These are phyloP conservation scores for Uropsilus gracilis DNA, from an alignment of 2,113 vertebrate genomes.

Conservation along the genomic window DNA sequence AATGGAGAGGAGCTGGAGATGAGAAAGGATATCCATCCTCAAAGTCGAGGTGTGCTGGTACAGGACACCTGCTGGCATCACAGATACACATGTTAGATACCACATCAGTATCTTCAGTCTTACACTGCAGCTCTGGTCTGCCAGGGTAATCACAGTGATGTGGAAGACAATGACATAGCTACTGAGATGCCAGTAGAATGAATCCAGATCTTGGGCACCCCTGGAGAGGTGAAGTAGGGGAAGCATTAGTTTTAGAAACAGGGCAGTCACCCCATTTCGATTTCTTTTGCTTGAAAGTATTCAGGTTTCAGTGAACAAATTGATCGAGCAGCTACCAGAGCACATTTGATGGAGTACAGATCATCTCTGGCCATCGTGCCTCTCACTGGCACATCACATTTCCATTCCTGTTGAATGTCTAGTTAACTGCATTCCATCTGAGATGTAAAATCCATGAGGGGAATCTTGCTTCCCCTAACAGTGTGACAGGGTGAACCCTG, in stretches of 20 bases:
- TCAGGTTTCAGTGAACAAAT: neutral
- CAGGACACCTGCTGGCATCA: neutral
- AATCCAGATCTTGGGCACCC: neutral
- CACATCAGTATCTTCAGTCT: neutral
- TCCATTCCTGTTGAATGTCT: neutral
- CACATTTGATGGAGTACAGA: neutral
- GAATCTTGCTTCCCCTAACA: neutral
- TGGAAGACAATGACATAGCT: neutral
- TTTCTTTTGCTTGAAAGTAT: neutral
- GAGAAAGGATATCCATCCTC: neutral
- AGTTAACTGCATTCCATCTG: neutral
- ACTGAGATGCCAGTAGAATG: neutral
- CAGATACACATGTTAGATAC: neutral
- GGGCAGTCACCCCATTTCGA: neutral
- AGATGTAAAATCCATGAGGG: neutral
- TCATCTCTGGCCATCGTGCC: neutral
- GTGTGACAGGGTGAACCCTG: neutral
- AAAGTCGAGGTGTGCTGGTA: neutral
- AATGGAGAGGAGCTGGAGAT: neutral
- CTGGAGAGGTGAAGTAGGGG: neutral
- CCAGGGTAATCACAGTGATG: neutral
- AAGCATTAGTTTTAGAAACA: neutral
- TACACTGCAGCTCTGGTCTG: neutral
- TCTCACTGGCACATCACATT: neutral
- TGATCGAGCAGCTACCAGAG: neutral